phyloP scores from a whole-genome alignment of 2,113 vertebrate species.

The Lepus timidus region DNA sequence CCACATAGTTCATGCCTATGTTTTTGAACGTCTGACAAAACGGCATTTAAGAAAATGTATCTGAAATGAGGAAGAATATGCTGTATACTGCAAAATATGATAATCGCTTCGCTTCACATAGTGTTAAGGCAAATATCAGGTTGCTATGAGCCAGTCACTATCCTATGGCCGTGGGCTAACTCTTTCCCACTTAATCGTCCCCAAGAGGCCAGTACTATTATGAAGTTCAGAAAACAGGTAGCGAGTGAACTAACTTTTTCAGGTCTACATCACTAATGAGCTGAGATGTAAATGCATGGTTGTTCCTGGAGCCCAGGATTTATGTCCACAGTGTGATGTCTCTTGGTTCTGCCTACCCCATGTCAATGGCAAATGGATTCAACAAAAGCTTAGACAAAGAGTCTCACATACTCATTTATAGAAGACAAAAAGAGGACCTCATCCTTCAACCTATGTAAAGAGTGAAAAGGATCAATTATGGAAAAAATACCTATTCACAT shows the following conservation, averaged over 20 bases:
- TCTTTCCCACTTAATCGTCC: not conserved
- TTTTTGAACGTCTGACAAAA: constrained; percentile 15
- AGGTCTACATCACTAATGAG: not conserved
- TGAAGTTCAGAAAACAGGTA: not conserved
- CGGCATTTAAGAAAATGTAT: not conserved
- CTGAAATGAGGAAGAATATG: not conserved
- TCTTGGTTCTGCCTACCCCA: not conserved
- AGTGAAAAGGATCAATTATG: not conserved
- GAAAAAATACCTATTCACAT: not conserved
- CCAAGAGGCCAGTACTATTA: not conserved
- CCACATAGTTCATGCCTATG: not conserved
- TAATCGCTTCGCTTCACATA: not conserved
- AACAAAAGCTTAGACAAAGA: not conserved
- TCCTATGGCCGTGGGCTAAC: not conserved
- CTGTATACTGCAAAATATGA: not conserved
- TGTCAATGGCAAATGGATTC: not conserved
- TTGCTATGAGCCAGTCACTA: not conserved
- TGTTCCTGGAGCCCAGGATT: not conserved
- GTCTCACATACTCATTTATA: not conserved
- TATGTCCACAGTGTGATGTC: not conserved
- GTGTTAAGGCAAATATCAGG: not conserved
- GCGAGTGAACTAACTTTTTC: not conserved
- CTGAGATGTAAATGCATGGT: not conserved
- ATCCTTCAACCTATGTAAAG: not conserved
- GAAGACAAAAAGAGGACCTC: not conserved